phyloP scores from a whole-genome alignment of 2,113 vertebrate genomes.

The Echinops telfairi region DNA sequence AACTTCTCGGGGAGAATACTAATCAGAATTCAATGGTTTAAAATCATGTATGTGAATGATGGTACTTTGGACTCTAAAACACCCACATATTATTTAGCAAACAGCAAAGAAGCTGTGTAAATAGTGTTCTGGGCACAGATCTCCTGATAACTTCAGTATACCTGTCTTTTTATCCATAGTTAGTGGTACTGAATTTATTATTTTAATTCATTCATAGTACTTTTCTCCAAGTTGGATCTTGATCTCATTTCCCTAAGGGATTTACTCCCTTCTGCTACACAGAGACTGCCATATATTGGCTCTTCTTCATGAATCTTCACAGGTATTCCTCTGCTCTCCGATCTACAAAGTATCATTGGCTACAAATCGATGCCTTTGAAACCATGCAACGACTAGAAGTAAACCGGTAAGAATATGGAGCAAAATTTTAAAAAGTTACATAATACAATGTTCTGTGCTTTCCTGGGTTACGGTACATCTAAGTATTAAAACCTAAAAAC shows the following conservation, averaged over 20 bases:
- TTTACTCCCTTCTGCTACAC: neutral
- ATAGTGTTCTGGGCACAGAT: neutral
- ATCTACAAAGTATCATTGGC: neutral
- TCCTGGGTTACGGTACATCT: neutral
- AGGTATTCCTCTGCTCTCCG: neutral
- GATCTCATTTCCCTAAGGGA: slow-evolving; percentile 22
- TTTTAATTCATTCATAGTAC: slow-evolving; percentile 34
- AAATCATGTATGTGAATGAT: slow-evolving; percentile 8
- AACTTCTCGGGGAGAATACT: slow-evolving; percentile 38
- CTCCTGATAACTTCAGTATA: neutral
- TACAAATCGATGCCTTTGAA: neutral
- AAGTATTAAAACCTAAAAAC: neutral
- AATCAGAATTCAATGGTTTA: neutral
- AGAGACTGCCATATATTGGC: neutral
- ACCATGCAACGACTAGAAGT: neutral
- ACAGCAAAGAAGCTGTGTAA: neutral
- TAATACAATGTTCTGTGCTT: neutral
- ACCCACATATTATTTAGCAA: neutral
- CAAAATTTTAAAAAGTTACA: neutral
- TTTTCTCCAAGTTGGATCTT: neutral
- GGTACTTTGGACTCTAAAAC: neutral
- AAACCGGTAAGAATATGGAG: neutral
- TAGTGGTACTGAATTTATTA: neutral
- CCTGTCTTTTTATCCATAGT: slow-evolving; percentile 28
- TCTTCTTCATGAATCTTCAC: neutral